Base-by-base conservation (phyloP, 2,888 invertebrate species). In the Allacma fusca region DNA sequence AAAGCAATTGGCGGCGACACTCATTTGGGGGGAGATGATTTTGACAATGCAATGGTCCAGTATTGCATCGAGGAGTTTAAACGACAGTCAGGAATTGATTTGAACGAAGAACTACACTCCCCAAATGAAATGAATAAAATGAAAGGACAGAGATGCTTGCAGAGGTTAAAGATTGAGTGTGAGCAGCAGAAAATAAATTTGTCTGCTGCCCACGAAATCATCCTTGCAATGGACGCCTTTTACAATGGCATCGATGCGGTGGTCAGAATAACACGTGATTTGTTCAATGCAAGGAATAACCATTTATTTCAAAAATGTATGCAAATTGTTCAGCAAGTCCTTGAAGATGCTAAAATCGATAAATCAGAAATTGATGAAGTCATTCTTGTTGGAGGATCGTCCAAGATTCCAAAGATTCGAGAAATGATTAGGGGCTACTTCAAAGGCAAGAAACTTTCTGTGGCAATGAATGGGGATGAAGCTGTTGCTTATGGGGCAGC, bases 361-460 rank as follows among this genome's bases (percentile, higher is more conserved):
- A 43, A 24, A 0, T 65, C 77, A 1, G 26, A 23, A 2, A 24
- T 80, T n/a, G 7, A 79, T 23, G 79, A 94, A 84, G 91, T 94
- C 1, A 93, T 94, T 0, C 88, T 94, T 43, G 94, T 94, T 50
- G 94, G 94, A 19, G 94, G 93, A 26, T 93, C 93, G 0, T 93
- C 92, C 0, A 90, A 93, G 79, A 93, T 94, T 76, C 94, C 93
- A 0, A 93, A 93, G 86, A 91, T 94, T 50, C 93, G 93, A 87
- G 91, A 87, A 79, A 86, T 94, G 81, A 88, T 94, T 34, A 91
- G 92, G 86, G 91, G 91, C 86, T 91, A 88, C 50, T 94, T 94
- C 89, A 90, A 90, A 82, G 92, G 92, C 84, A 93, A 92, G 87
- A 88, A 89, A 62, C 87, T 93, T n/a, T 93, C 93, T 85, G 87